These are phyloP conservation scores for Oeneis ivallda DNA, from an alignment of 2,888 invertebrate genomes.

Conservation along the genomic window DNA sequence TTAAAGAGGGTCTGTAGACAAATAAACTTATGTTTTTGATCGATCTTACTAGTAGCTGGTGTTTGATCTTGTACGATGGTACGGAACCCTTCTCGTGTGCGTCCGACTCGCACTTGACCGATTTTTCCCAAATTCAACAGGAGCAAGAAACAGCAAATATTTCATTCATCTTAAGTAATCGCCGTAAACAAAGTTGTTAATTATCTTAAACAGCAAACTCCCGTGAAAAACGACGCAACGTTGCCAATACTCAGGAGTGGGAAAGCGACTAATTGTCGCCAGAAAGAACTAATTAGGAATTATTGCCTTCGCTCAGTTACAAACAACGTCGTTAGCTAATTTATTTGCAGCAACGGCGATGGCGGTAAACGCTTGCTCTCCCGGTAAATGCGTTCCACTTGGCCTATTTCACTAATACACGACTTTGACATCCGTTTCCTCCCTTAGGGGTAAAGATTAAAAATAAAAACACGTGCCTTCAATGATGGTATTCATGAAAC, in stretches of 20 bases:
- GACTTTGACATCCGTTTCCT: constrained; percentile 15
- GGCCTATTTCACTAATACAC: constrained; percentile 19
- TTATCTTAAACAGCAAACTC: constrained; percentile 29
- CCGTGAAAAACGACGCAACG: constrained; percentile 29
- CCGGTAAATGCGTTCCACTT: constrained; percentile 28
- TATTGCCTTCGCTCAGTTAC: constrained; percentile 44
- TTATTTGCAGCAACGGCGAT: constrained; percentile 41
- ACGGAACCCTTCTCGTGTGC: too few species aligned
- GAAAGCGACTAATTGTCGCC: constrained; percentile 46
- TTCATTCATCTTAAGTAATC: neutral
- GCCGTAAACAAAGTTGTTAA: constrained; percentile 26
- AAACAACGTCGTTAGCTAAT: constrained; percentile 46
- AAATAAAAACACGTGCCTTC: neutral
- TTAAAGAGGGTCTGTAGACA: too few species aligned
- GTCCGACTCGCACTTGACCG: too few species aligned
- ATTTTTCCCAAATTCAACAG: neutral
- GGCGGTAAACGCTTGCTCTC: constrained; percentile 35
- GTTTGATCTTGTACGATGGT: too few species aligned
- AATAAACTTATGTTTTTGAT: too few species aligned
- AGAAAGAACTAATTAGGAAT: constrained; percentile 47
- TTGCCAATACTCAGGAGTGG: constrained; percentile 35
- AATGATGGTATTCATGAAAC: neutral
- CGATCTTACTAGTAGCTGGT: too few species aligned
- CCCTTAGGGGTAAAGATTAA: constrained; percentile 4
- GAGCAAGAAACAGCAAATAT: too few species aligned